These are phyloP conservation scores for Pollimyrus isidori DNA, from an alignment of 2,113 vertebrate species.

Conservation along the genomic window DNA sequence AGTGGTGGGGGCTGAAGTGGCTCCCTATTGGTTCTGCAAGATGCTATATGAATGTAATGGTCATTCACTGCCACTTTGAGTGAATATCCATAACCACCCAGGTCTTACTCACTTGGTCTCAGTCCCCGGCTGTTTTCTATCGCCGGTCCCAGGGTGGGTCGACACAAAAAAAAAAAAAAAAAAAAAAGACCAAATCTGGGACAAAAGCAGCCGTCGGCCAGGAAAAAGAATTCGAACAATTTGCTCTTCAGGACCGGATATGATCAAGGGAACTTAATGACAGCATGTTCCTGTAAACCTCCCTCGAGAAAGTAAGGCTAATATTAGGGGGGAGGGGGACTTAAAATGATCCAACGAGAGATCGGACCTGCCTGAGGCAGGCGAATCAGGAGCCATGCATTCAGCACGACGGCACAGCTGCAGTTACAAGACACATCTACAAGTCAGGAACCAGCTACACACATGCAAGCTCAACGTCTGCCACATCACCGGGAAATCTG, in stretches of 20 bases:
- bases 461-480: background rate
- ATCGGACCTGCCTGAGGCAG: background rate
- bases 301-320: background rate
- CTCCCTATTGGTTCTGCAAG: background rate
- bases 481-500: background rate
- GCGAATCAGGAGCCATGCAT: background rate
- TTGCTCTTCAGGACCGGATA: background rate
- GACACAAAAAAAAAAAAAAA: background rate
- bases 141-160: background rate
- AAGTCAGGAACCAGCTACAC: background rate
- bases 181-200: background rate
- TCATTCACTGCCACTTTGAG: background rate
- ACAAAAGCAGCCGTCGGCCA: background rate
- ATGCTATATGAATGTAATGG: background rate
- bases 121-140: background rate
- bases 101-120: background rate
- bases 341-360: background rate
- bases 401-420: background rate
- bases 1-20: too few relatives aligned
- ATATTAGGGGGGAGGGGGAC: background rate
- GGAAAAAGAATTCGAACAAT: background rate
- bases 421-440: background rate
- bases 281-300: background rate
- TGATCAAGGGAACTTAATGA: background rate
- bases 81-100: background rate